These are phyloP conservation scores for Erebia epiphron DNA, from an alignment of 2,888 invertebrate genomes.

Conservation along the genomic window DNA sequence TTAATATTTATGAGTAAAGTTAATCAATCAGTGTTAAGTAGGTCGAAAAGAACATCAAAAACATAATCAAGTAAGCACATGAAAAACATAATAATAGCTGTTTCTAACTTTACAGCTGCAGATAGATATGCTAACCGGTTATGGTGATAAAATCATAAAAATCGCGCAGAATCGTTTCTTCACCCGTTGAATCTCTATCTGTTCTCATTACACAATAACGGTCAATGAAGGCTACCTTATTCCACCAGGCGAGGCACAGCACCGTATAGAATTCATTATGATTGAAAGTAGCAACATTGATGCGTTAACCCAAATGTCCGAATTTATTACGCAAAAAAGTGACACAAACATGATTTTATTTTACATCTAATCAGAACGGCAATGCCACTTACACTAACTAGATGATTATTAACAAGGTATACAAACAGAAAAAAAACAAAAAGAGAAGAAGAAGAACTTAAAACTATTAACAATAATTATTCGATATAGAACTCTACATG, in stretches of 20 bases:
- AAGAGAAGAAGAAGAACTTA: too few relatives aligned
- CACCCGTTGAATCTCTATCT: constrained; percentile 30
- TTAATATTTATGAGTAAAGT: too few relatives aligned
- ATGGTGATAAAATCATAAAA: constrained; percentile 22
- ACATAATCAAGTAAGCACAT: neutral
- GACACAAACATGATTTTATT: neutral
- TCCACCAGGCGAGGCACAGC: constrained; percentile 37
- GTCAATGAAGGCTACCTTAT: constrained; percentile 39
- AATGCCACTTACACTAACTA: too few relatives aligned
- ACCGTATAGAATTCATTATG: constrained; percentile 41
- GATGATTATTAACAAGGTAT: too few relatives aligned
- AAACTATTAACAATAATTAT: too few relatives aligned
- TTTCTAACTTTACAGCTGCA: neutral
- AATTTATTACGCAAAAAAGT: neutral
- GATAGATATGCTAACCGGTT: constrained; percentile 6
- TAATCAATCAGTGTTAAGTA: too few relatives aligned
- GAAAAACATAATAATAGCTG: neutral
- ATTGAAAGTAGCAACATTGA: constrained; percentile 41
- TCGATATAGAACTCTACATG: neutral
- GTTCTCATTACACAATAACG: constrained; percentile 43
- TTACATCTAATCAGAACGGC: too few relatives aligned
- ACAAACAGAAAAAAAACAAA: too few relatives aligned
- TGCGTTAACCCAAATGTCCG: constrained; percentile 36
- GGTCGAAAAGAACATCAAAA: neutral
- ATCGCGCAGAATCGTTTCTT: constrained; percentile 29